Conservation (phyloP, 2,888 invertebrate species). For the Philereme transversata region DNA sequence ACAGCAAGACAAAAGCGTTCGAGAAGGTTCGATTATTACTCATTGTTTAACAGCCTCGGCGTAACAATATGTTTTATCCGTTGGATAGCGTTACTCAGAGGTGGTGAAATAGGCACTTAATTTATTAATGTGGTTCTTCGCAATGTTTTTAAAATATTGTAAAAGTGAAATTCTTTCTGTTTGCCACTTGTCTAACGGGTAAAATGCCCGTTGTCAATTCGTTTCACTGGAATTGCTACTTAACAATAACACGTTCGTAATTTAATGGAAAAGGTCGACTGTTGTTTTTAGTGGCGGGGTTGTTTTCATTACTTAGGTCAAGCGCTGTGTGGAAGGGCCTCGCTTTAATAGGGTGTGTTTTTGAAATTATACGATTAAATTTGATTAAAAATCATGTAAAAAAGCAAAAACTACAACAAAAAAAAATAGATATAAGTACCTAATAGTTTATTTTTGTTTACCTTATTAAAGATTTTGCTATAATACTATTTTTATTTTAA, state of each 20-base stretch:
- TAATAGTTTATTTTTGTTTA: not conserved
- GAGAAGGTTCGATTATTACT: too few species aligned
- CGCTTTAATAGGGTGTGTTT: slow-evolving; percentile 20
- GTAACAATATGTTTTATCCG: too few species aligned
- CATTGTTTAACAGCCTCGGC: too few species aligned
- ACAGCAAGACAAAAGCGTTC: too few species aligned
- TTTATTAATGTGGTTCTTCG: too few species aligned
- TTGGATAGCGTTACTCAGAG: too few species aligned
- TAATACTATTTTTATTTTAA: too few species aligned
- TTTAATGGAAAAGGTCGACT: slow-evolving; percentile 52
- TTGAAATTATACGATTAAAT: slow-evolving; percentile 29
- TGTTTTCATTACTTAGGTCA: slow-evolving; percentile 46
- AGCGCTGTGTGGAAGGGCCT: slow-evolving; percentile 33
- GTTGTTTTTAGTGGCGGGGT: slow-evolving; percentile 50
- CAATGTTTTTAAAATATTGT: too few species aligned
- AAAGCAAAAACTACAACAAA: not conserved
- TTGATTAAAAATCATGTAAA: slow-evolving; percentile 12
- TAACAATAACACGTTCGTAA: slow-evolving; percentile 48
- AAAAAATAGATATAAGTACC: not conserved
- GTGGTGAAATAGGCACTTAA: too few species aligned
- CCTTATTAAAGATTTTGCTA: too few species aligned
- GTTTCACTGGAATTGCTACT: slow-evolving; percentile 47
- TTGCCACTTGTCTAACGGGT: slow-evolving; percentile 9
- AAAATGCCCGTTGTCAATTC: slow-evolving; percentile 41
- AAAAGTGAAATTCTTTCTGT: not conserved